Conservation (phyloP, 64 coral and sea anemone genomes). For the Orbicella faveolata region DNA sequence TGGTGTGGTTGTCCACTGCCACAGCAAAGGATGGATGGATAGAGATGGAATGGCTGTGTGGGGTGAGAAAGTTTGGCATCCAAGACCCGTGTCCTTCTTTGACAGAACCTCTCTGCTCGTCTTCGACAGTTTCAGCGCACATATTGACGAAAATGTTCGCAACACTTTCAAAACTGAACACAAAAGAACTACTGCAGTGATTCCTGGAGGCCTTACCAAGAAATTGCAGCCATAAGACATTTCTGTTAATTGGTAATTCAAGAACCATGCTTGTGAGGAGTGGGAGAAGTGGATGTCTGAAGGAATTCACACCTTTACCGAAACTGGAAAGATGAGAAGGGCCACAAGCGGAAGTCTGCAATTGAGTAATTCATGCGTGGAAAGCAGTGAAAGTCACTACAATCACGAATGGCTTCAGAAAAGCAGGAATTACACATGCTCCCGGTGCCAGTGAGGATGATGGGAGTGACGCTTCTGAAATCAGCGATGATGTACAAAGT, state of each 20-base stretch:
- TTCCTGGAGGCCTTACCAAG: constrained; percentile 69
- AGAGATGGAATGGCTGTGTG: too few relatives aligned
- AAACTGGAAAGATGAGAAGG: too few relatives aligned
- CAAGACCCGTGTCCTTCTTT: constrained; percentile 51
- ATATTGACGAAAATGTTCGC: constrained; percentile 40
- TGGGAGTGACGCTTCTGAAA: constrained; percentile 32
- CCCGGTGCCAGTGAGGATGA: constrained; percentile 32
- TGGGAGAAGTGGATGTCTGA: too few relatives aligned
- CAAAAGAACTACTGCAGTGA: constrained; percentile 56
- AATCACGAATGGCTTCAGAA: constrained; percentile 65
- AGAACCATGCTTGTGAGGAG: background rate
- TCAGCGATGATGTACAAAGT: constrained; percentile 39
- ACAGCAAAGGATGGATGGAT: too few relatives aligned
- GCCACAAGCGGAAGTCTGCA: too few relatives aligned
- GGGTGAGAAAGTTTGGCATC: too few relatives aligned
- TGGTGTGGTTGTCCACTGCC: too few relatives aligned
- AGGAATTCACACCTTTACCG: too few relatives aligned
- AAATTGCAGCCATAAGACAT: constrained; percentile 57
- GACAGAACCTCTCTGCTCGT: constrained; percentile 41
- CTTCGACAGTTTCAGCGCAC: constrained; percentile 57
- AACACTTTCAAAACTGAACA: constrained; percentile 57
- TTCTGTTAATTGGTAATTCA: constrained; percentile 46
- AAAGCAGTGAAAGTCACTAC: constrained; percentile 9
- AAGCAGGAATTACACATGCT: constrained; percentile 37
- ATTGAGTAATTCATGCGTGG: too few relatives aligned